Percentiles rank a stretch among this genome's conserved stretches.
Evolutionary conservation across 2,113 vertebrate genomes (phyloP).

Genomic region (Athene cunicularia): DNA sequence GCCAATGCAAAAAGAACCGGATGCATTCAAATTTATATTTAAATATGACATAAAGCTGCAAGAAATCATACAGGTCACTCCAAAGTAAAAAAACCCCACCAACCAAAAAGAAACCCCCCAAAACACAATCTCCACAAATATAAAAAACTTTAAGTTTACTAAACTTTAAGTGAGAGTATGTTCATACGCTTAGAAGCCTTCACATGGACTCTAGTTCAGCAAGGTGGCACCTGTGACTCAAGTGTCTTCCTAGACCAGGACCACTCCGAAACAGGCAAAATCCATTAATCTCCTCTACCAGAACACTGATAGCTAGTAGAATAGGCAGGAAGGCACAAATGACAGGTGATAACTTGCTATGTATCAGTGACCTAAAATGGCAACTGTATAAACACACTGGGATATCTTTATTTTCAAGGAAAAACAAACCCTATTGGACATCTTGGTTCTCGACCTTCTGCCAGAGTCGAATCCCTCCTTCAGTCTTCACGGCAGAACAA

Average conservation of each 20-base stretch:
- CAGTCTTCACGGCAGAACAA: not conserved
- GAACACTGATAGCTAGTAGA: not conserved
- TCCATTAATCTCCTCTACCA: not conserved
- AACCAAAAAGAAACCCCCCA: not conserved
- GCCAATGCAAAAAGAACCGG: not conserved
- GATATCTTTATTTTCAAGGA: not conserved
- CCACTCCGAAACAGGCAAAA: not conserved
- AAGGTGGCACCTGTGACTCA: not conserved
- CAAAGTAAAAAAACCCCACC: not conserved
- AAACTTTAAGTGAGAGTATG: not conserved
- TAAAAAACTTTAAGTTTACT: not conserved
- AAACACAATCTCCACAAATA: not conserved
- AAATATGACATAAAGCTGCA: not conserved
- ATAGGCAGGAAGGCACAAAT: not conserved
- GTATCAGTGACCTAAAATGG: not conserved
- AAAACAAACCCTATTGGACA: not conserved
- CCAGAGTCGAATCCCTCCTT: not conserved
- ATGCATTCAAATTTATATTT: not conserved
- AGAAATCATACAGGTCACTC: not conserved
- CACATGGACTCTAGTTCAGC: not conserved
- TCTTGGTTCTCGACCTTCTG: not conserved
- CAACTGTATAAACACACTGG: not conserved
- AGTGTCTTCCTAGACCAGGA: not conserved
- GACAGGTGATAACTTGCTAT: not conserved
- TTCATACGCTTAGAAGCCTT: not conserved